Percentiles rank a stretch among this genome's conserved stretches.
These are phyloP conservation scores for Litocranius walleri DNA, from an alignment of 2,113 vertebrate genomes.

Conservation along the genomic window DNA sequence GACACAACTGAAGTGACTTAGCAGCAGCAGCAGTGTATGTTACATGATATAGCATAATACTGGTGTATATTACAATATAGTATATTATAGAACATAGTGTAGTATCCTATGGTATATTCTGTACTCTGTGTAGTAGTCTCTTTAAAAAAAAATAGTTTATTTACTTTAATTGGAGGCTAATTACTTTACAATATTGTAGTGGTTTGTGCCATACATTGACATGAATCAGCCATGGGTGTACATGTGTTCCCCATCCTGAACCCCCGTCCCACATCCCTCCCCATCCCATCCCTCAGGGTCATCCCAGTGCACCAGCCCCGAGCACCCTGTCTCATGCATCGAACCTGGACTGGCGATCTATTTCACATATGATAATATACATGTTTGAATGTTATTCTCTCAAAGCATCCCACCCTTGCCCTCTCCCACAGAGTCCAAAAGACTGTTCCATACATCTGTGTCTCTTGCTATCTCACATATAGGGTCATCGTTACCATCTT, in stretches of 20 bases:
- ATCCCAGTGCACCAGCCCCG: background rate
- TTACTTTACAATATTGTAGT: background rate
- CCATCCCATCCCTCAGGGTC: background rate
- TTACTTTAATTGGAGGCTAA: background rate
- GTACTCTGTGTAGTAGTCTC: background rate
- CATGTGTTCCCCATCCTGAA: background rate
- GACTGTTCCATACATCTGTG: no score
- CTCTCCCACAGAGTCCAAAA: no score
- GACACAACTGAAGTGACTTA: no score
- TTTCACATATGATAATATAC: background rate
- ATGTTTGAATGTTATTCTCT: background rate
- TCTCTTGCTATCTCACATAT: no score
- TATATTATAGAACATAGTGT: background rate
- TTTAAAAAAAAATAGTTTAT: background rate
- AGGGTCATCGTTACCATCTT: no score
- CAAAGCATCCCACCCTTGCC: background rate
- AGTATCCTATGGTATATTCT: background rate
- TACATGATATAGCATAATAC: background rate
- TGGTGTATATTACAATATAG: background rate
- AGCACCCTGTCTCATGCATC: background rate
- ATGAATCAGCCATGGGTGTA: background rate
- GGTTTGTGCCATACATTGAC: background rate
- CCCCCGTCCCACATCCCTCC: accelerated
- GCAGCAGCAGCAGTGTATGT: no score
- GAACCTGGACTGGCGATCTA: accelerated